These are phyloP conservation scores for Rosalia funebris DNA, from an alignment of 2,888 invertebrate species.

Conservation along the genomic window DNA sequence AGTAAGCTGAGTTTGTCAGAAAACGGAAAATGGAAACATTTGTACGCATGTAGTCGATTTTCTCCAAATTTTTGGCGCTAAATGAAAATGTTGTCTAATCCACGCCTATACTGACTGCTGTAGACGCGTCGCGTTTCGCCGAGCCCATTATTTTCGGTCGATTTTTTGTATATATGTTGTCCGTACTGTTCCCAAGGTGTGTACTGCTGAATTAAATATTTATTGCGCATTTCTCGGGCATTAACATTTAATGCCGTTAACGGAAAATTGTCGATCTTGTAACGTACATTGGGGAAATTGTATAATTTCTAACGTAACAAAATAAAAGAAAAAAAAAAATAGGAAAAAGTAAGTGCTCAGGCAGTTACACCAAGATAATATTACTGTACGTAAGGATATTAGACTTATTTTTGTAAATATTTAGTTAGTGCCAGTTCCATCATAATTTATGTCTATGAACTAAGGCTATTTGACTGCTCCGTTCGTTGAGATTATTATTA, in stretches of 20 bases:
- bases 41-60: too few species aligned
- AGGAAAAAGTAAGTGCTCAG: conserved; percentile 34
- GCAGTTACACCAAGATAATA: conserved; percentile 46
- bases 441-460: conserved; percentile 52
- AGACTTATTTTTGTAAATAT: conserved; percentile 64
- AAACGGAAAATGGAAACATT: too few species aligned
- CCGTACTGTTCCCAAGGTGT: too few species aligned
- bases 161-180: too few species aligned
- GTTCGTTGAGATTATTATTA: conserved; percentile 52
- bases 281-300: conserved; percentile 22
- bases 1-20: too few species aligned
- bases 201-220: too few species aligned
- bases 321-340: conserved; percentile 9
- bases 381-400: conserved; percentile 54
- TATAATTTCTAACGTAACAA: conserved; percentile 22
- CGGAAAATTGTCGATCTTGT: conserved; percentile 20
- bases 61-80: too few species aligned
- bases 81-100: too few species aligned
- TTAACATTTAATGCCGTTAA: conserved; percentile 8
- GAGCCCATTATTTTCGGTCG: too few species aligned
- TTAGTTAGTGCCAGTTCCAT: conserved; percentile 60
- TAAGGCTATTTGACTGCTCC: conserved; percentile 47
- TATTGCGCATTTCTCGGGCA: neutral
- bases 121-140: too few species aligned
- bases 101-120: too few species aligned